Percentiles rank a stretch among this genome's conserved stretches.
These are phyloP conservation scores for Temnothorax ravouxi DNA, from an alignment of 2,888 invertebrate genomes.

Conservation along the genomic window DNA sequence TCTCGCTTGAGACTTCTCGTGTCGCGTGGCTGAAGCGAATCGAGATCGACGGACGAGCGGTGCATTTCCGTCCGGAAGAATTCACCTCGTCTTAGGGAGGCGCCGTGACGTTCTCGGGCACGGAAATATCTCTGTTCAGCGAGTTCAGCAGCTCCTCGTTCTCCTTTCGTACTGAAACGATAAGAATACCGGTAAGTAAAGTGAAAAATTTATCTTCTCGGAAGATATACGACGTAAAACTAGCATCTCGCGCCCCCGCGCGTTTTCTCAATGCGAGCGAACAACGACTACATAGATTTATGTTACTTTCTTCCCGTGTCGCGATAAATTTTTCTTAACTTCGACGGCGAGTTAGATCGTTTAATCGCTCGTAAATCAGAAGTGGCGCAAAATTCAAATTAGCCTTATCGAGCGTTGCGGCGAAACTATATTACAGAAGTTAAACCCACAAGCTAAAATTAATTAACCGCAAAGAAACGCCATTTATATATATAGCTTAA, in stretches of 20 bases:
- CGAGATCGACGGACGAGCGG: constrained; percentile 62
- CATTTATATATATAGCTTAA: neutral
- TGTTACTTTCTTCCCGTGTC: neutral
- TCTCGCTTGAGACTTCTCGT: neutral
- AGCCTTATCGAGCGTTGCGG: constrained; percentile 10
- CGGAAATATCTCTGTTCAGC: constrained; percentile 87
- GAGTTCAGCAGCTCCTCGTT: constrained; percentile 95
- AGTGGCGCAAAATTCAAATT: constrained; percentile 27
- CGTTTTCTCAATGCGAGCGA: constrained; percentile 3
- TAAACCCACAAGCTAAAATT: neutral
- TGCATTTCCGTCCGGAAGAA: constrained; percentile 32
- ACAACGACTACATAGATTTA: constrained; percentile 1
- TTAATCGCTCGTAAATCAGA: constrained; percentile 1
- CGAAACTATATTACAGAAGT: neutral
- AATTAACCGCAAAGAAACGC: neutral
- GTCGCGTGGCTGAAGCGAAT: constrained; percentile 22
- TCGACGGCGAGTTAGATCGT: neutral
- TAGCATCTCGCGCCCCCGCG: neutral
- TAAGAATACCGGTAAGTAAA: constrained; percentile 4
- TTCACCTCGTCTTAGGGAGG: constrained; percentile 67
- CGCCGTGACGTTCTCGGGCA: constrained; percentile 79
- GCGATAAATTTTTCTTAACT: constrained; percentile 38
- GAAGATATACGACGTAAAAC: neutral
- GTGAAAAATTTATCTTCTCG: neutral
- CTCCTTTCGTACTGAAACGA: constrained; percentile 93